Percentiles rank a stretch among this genome's conserved stretches.
These are phyloP conservation scores for Sarcophaga rosellei DNA, from an alignment of 2,888 invertebrate genomes.

Conservation along the genomic window DNA sequence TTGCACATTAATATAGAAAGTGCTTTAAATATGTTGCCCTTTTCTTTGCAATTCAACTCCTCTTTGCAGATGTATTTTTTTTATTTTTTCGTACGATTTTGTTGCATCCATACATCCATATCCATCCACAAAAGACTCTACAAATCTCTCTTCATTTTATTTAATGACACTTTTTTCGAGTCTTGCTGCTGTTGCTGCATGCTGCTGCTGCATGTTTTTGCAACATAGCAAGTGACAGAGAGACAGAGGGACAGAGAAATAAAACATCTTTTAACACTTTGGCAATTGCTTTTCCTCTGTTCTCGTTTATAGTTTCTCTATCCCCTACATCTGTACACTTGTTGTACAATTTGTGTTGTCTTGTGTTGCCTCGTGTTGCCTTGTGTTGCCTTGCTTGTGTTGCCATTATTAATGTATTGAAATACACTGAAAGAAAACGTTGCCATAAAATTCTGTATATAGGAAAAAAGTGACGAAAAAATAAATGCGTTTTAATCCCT, in stretches of 20 bases:
- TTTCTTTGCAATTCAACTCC: not conserved
- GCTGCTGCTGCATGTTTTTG: not conserved
- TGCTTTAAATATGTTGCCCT: slow-evolving; percentile 43
- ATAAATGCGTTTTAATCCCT: too few species aligned
- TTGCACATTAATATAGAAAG: slow-evolving; percentile 46
- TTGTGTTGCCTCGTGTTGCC: too few species aligned
- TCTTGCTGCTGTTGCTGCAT: not conserved
- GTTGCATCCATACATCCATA: not conserved
- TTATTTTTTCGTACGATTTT: not conserved
- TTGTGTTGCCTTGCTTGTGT: too few species aligned
- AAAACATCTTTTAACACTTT: slow-evolving; percentile 39
- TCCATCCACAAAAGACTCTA: not conserved
- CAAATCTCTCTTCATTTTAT: slow-evolving; percentile 44
- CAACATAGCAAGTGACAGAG: not conserved
- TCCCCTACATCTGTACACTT: too few species aligned
- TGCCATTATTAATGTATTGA: too few species aligned
- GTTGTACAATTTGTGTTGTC: too few species aligned
- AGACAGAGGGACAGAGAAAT: not conserved
- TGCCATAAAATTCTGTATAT: too few species aligned
- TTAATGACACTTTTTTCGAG: slow-evolving; percentile 37
- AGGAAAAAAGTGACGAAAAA: too few species aligned
- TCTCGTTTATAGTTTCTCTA: too few species aligned
- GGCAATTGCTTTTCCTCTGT: not conserved
- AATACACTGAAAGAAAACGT: too few species aligned
- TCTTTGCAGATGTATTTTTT: too few species aligned